phyloP scores from a whole-genome alignment of 2,797 vertebrate species.

The Rachycentron canadum region DNA sequence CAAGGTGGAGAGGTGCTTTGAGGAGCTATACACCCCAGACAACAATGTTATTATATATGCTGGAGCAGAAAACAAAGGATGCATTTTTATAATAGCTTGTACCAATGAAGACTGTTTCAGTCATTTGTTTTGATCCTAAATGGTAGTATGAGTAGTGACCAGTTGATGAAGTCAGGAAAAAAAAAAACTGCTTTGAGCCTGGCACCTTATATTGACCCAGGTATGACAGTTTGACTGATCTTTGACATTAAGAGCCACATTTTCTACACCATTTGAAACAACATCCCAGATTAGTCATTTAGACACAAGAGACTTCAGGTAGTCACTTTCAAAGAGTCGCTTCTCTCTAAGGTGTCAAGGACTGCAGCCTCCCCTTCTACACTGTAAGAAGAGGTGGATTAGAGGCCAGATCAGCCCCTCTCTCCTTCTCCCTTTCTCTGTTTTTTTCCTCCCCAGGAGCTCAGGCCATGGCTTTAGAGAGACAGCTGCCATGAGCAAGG shows the following conservation, averaged over 20 bases:
- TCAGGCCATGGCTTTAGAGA: constrained; percentile 78
- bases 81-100: constrained; percentile 34
- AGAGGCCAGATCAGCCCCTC: constrained; percentile 65
- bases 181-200: neutral
- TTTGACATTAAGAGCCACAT: constrained; percentile 14
- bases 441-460: constrained; percentile 61
- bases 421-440: constrained; percentile 36
- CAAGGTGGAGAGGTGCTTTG: constrained; percentile 82
- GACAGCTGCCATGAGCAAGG: constrained; percentile 75
- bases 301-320: constrained; percentile 40
- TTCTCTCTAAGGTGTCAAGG: constrained; percentile 63
- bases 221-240: constrained; percentile 18
- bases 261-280: constrained; percentile 43
- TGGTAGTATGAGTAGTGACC: neutral
- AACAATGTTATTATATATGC: constrained; percentile 67
- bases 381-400: constrained; percentile 70
- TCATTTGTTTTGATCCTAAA: constrained; percentile 31
- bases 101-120: constrained; percentile 33
- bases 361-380: constrained; percentile 53
- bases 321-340: constrained; percentile 44
- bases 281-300: constrained; percentile 33
- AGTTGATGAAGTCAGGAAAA: constrained; percentile 16
- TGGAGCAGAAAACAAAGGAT: constrained; percentile 69
- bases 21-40: constrained; percentile 69
- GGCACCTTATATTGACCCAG: neutral